Conservation (phyloP, 2,888 invertebrate genomes). For the Caenorhabditis plicata region DNA sequence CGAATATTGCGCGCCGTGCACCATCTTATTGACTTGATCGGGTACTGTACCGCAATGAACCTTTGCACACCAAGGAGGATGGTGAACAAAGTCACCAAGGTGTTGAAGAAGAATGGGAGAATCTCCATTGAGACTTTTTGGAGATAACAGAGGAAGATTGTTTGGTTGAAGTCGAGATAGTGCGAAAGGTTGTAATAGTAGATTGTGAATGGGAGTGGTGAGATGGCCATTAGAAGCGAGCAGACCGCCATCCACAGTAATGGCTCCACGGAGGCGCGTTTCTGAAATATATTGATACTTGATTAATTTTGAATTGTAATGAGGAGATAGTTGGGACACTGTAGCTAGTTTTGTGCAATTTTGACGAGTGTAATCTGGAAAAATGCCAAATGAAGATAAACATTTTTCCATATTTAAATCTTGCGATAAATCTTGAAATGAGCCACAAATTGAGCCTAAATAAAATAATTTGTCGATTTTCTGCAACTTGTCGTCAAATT, state of each 20-base stretch:
- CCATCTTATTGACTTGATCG: conserved; percentile 44
- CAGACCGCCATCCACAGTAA: conserved; percentile 49
- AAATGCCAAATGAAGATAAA: background rate
- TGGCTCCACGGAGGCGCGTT: conserved; percentile 45
- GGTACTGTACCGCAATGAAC: conserved; percentile 51
- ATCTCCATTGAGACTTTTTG: conserved; percentile 53
- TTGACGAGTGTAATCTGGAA: background rate
- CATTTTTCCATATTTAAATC: too few species aligned
- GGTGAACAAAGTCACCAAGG: conserved; percentile 48
- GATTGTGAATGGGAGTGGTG: conserved; percentile 51
- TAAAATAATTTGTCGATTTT: too few species aligned
- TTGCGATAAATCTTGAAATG: too few species aligned
- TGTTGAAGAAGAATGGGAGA: conserved; percentile 54
- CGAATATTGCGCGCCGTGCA: conserved; percentile 40
- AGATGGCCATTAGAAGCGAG: conserved; percentile 44
- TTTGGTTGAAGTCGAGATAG: conserved; percentile 38
- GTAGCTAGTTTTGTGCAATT: background rate
- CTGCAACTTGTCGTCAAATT: too few species aligned
- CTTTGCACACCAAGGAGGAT: conserved; percentile 19
- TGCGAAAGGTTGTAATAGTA: conserved; percentile 50
- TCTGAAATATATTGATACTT: conserved; percentile 24
- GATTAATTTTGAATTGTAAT: too few species aligned
- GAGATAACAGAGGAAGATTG: conserved; percentile 39
- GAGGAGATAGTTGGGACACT: background rate
- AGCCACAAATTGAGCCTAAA: too few species aligned